Conservation (phyloP, 1,140 invertebrate genomes). For the Lineus longissimus region DNA sequence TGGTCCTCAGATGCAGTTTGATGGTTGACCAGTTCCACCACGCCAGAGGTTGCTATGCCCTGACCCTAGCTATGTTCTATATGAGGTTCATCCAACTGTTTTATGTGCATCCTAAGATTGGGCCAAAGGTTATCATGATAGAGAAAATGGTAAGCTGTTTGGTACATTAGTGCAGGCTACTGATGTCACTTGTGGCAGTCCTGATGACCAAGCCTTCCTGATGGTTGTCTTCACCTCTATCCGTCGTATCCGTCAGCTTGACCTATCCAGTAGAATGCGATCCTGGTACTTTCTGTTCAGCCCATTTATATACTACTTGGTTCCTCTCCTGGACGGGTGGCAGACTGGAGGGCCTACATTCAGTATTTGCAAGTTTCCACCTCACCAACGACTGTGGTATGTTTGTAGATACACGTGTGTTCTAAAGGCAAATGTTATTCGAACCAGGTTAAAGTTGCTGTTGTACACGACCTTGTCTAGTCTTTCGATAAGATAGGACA, state of each 20-base stretch:
- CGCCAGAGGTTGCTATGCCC: slow-evolving; percentile 37
- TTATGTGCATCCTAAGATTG: slow-evolving; percentile 42
- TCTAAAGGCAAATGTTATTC: no score
- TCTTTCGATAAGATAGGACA: no score
- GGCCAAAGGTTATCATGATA: slow-evolving; percentile 57
- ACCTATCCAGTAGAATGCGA: no score
- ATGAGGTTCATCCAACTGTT: slow-evolving; percentile 44
- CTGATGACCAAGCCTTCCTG: not conserved
- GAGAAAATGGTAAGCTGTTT: slow-evolving; percentile 55
- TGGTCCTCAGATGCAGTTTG: slow-evolving; percentile 24
- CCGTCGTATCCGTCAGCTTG: not conserved
- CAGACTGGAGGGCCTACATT: no score
- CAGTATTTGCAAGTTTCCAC: no score
- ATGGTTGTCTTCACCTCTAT: not conserved
- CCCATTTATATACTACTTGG: no score
- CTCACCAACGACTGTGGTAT: no score
- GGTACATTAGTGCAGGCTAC: not conserved
- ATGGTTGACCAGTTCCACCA: slow-evolving; percentile 16
- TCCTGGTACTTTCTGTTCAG: no score
- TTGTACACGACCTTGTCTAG: no score
- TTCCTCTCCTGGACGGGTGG: no score
- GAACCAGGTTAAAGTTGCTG: no score
- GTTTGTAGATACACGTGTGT: no score
- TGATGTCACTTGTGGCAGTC: not conserved
- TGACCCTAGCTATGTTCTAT: slow-evolving; percentile 44